Evolutionary conservation across 2,888 invertebrate species (phyloP).

Genomic region (Acronicta aceris): DNA sequence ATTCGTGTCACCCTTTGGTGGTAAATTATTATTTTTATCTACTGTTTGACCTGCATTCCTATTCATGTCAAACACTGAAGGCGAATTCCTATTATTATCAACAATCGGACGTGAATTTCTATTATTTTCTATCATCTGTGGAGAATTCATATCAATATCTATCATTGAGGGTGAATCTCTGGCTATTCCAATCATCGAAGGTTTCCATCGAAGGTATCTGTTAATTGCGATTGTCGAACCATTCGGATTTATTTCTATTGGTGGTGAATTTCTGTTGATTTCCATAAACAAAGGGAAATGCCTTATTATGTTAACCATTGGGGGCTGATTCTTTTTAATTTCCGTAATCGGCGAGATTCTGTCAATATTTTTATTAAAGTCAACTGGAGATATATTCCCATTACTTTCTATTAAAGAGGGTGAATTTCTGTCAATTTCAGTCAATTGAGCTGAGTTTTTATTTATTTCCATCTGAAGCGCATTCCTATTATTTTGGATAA

Average conservation of each 20-base stretch:
- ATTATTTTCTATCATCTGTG: not conserved
- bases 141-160: not conserved
- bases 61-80: not conserved
- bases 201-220: not conserved
- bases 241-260: slow-evolving; percentile 3
- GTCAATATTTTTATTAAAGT: not conserved
- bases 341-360: not conserved
- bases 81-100: not conserved
- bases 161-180: not conserved
- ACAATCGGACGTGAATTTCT: not conserved
- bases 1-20: not conserved
- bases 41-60: no score
- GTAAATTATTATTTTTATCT: not conserved
- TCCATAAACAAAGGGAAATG: not conserved
- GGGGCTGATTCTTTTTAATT: not conserved
- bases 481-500: slow-evolving; percentile 7
- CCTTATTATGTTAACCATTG: not conserved
- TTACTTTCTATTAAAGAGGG: not conserved
- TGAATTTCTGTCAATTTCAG: not conserved
- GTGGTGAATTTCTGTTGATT: slow-evolving; percentile 1
- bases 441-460: not conserved
- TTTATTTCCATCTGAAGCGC: not conserved
- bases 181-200: not conserved
- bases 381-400: not conserved
- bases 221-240: not conserved